Conservation (phyloP, 1,140 invertebrate species). For the Caerostris extrusa region DNA sequence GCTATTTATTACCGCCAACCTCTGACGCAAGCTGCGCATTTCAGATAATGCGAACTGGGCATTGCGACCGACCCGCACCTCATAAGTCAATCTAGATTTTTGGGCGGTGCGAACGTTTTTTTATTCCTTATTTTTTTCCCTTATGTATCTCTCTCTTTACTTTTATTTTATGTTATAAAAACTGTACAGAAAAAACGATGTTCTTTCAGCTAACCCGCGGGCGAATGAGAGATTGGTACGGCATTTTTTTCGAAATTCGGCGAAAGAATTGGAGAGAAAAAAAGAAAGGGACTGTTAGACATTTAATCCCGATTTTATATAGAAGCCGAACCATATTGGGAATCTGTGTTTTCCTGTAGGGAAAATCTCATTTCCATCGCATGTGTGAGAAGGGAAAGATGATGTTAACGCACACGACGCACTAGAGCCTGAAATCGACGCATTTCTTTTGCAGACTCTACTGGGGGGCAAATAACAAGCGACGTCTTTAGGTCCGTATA, state of each 20-base stretch:
- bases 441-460: neutral
- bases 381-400: neutral
- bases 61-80: constrained; percentile 14
- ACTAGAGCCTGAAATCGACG: neutral
- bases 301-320: constrained; percentile 3
- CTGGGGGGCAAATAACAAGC: neutral
- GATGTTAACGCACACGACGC: neutral
- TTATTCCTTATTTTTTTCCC: neutral
- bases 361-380: neutral
- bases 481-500: neutral
- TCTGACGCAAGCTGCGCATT: constrained; percentile 40
- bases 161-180: neutral
- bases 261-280: neutral
- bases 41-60: constrained; percentile 54
- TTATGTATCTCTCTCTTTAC: neutral
- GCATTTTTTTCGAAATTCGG: neutral
- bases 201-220: neutral
- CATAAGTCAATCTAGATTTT: constrained; percentile 55
- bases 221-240: constrained; percentile 24
- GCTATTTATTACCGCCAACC: constrained; percentile 44
- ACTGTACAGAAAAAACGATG: neutral
- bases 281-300: neutral
- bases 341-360: neutral
- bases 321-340: neutral
- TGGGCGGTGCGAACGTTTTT: neutral